Base-by-base conservation (phyloP, 2,888 invertebrate species). In the Mimumesa dahlbomi region DNA sequence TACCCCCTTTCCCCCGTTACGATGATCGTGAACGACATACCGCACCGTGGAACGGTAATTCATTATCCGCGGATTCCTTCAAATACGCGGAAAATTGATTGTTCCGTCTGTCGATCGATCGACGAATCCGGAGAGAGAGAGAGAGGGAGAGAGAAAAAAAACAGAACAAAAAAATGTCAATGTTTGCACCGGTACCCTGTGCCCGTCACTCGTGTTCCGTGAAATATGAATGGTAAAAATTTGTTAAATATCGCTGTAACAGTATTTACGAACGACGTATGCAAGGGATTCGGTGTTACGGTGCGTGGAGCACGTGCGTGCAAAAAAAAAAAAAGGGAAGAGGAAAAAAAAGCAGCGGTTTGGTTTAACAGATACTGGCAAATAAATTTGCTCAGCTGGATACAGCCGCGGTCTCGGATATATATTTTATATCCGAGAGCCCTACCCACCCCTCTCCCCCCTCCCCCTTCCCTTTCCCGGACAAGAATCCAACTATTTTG, bases 181-280 rank as follows among this genome's bases (percentile, higher is more conserved):
- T 57, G 31, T 54, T 34, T 46, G 45, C 36, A 50, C 18, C 57
- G 62, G 40, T 53, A n/a, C n/a, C n/a, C n/a, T 56, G 52, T 49
- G 42, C 36, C 50, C 40, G n/a, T n/a, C n/a, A n/a, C n/a, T n/a
- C n/a, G n/a, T n/a, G n/a, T n/a, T n/a, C n/a, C n/a, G 57, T 70
- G 56, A 75, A 77, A 67, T 69, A 70, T 65, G 69, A 75, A 67
- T 67, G 63, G 63, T 56, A 45, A 75, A 69, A 75, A 75, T 76
- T 75, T n/a, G n/a, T n/a, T 76, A 69, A 76, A 75, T 73, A 69
- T 71, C 54, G 53, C 46, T 48, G 46, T 38, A 7, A 57, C 65
- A 64, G 54, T 62, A 57, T 73, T 58, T 46, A 38, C 62, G 54
- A 45, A 48, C n/a, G n/a, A n/a, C n/a, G n/a, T n/a, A n/a, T n/a